Evolutionary conservation across 2,113 vertebrate species (phyloP), one percentile per base, ranked within the genome.

Genomic region (Strigops habroptila): DNA sequence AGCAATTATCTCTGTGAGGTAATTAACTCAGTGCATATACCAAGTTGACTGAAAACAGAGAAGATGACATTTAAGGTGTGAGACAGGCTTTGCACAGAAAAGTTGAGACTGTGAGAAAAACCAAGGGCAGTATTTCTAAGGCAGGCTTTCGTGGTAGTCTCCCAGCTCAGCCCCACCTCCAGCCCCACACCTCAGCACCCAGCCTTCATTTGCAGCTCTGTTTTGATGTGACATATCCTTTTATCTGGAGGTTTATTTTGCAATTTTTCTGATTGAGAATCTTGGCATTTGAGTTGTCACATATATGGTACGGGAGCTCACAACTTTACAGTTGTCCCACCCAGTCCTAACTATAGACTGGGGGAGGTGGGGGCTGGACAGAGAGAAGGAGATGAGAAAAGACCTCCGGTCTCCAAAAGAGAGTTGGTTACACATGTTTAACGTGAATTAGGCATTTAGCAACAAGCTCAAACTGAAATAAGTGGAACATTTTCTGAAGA

Each of bases 311-410:
- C 1, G 4, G 53, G 12, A 87, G 31, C 23, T 65, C 27, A 48
- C 0, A 4, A 73, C 9, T 1, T 76, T 55, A 39, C n/a, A 51
- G 63, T 24, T 5, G 0, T 67, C 30, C n/a, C 7, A 2, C 15
- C 30, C 19, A 24, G 30, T 88, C 69, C 31, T 19, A 59, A 73
- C 57, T 57, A 68, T 3, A 59, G 43, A 15, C 10, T 63, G 31
- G 1, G 7, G 33, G 35, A 90, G 14, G 7, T 44, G 27, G 8
- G 14, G 12, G 7, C 30, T 1, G 39, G n/a, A 74, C 19, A 52
- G 37, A 63, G 64, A 31, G n/a, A 77, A 51, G 43, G 33, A 51
- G 43, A 25, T 63, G 14, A 62, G 39, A 59, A 52, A n/a, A 67
- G 33, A 86, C n/a, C n/a, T 39, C 44, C 27, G 37, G 39, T 41